Evolutionary conservation across 2,797 vertebrate genomes (phyloP), one percentile per base, ranked within the genome.

Genomic region (Tokudaia tokunoshimensis): DNA sequence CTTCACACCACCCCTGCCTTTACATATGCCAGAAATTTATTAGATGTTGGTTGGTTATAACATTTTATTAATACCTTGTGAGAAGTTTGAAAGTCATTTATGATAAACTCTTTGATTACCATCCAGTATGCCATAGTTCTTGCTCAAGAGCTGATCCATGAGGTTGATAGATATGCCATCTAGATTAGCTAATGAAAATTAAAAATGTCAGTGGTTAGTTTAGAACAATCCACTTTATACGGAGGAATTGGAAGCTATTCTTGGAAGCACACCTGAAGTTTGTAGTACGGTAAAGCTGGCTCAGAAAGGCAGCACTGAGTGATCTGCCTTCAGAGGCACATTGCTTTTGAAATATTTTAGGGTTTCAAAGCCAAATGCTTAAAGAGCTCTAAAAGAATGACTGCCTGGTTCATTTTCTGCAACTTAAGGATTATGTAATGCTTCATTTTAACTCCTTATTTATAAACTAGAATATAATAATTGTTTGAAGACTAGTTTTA

Each of bases 371-470:
- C 20, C 76, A 72, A 95, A 79, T 92, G 8, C 52, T 41, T 78
- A 90, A 83, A 78, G 67, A 67, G 0, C 44, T 89, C 59, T 76
- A 9, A 78, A 13, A 20, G 91, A 81, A 37, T 63, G 63, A 85
- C 88, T 88, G 94, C 1, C 72, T n/a, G 85, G 84, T 92, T 55
- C 67, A 24, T 59, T 95, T 96, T 81, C 79, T 89, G 82, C 47
- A 81, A 17, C 65, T 7, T 12, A 57, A 85, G 7, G 78, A 82
- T 82, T 55, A 22, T 89, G n/a, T 87, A 31, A 65, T 31, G 9
- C 20, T 78, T 90, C 65, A 44, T 80, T 89, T 95, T 26, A 50
- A 79, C 13, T 5, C 78, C 93, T 9, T 91, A 22, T 92, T 94
- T 86, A 63, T 88, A 89, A 92, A 82, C 65, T 50, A 88, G 3